These are phyloP conservation scores for Apogon hyalosoma DNA, from an alignment of 2,797 vertebrate species.

Conservation along the genomic window DNA sequence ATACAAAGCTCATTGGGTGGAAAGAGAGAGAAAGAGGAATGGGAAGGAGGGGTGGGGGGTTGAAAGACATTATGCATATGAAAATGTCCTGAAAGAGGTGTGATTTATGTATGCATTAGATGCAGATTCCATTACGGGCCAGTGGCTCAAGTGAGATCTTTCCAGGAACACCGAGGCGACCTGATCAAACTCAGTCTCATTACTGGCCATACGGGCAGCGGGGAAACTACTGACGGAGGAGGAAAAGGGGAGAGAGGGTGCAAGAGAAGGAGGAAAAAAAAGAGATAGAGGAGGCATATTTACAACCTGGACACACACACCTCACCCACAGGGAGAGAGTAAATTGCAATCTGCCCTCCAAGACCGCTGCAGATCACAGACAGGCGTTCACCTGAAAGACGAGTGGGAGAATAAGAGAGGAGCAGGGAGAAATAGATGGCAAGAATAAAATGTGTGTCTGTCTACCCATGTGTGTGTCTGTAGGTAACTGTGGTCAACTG, in stretches of 20 bases:
- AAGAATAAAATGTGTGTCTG: slow-evolving; percentile 48
- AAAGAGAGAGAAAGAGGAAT: slow-evolving; percentile 90
- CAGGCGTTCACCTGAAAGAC: slow-evolving; percentile 68
- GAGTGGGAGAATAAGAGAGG: slow-evolving; percentile 56
- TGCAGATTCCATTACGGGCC: slow-evolving; percentile 99
- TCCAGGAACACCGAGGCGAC: slow-evolving; percentile 95
- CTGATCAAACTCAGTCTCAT: slow-evolving; percentile 98
- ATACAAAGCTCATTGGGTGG: slow-evolving; percentile 87
- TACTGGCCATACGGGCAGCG: slow-evolving; percentile 95
- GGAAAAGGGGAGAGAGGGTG: slow-evolving; percentile 32
- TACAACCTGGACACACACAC: slow-evolving; percentile 93
- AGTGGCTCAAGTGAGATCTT: slow-evolving; percentile 97
- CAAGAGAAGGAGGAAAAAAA: slow-evolving; percentile 73
- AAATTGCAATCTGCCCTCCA: slow-evolving; percentile 91
- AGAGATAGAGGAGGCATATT: slow-evolving; percentile 87
- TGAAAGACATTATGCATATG: slow-evolving; percentile 99
- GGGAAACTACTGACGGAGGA: slow-evolving; percentile 60
- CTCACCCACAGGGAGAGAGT: slow-evolving; percentile 90
- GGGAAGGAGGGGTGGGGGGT: slow-evolving; percentile 47
- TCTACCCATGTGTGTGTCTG: slow-evolving; percentile 16
- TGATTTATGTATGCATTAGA: slow-evolving; percentile 99
- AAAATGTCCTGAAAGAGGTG: slow-evolving; percentile 99
- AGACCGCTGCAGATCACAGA: slow-evolving; percentile 71
- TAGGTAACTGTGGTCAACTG: slow-evolving; percentile 61
- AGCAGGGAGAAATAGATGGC: slow-evolving; percentile 34